Conservation (phyloP, 1,140 invertebrate genomes). For the Zaprionus davidi region DNA sequence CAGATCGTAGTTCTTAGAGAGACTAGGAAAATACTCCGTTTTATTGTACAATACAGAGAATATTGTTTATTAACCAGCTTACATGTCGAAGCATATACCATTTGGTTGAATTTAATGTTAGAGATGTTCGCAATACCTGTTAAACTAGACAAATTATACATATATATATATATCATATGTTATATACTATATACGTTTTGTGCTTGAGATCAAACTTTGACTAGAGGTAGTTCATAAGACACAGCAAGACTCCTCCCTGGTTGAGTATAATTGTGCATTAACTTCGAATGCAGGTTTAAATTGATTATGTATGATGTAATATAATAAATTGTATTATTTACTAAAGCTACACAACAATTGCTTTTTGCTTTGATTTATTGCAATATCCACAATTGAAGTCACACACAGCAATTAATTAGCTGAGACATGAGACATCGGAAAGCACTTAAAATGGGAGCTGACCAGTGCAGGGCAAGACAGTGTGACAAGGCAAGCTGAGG, state of each 20-base stretch:
- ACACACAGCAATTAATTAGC: conserved; percentile 27
- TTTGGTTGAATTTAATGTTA: conserved; percentile 73
- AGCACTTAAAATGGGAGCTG: conserved; percentile 38
- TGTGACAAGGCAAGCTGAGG: not conserved
- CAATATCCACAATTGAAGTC: not conserved
- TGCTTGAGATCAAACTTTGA: conserved; percentile 55
- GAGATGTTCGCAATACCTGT: conserved; percentile 61
- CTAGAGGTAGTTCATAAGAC: conserved; percentile 57
- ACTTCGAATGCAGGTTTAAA: conserved; percentile 37
- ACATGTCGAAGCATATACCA: conserved; percentile 31
- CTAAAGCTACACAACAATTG: conserved; percentile 51
- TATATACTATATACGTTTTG: conserved; percentile 20
- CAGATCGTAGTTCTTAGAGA: conserved; percentile 22
- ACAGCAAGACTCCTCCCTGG: conserved; percentile 13
- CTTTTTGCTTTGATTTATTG: conserved; percentile 20
- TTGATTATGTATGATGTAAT: conserved; percentile 47
- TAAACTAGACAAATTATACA: conserved; percentile 58
- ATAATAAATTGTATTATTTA: conserved; percentile 71
- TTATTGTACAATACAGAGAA: conserved; percentile 57
- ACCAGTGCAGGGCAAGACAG: not conserved
- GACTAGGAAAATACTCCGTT: conserved; percentile 62
- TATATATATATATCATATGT: conserved; percentile 13
- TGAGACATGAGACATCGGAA: conserved; percentile 44
- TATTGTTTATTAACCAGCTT: conserved; percentile 9
- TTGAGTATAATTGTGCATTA: conserved; percentile 18